These are phyloP conservation scores for Athalia circularis DNA, from an alignment of 2,888 invertebrate genomes.

Conservation along the genomic window DNA sequence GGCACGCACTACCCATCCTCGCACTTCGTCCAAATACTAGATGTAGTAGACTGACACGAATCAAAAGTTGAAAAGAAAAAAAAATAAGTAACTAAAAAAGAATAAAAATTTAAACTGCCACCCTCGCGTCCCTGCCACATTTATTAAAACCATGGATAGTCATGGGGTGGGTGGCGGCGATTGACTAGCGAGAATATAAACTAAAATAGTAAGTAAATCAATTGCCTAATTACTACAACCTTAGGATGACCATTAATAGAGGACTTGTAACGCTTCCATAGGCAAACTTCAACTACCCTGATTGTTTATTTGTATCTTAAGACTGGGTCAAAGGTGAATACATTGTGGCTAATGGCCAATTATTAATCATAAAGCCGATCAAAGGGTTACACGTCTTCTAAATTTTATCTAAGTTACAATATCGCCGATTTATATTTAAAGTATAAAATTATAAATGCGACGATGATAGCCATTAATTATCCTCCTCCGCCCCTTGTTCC, in stretches of 20 bases:
- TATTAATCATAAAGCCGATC: not conserved
- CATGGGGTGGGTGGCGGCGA: slow-evolving; percentile 13
- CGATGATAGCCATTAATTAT: not conserved
- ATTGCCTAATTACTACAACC: slow-evolving; percentile 21
- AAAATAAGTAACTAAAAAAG: slow-evolving; percentile 48
- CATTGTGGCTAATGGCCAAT: not conserved
- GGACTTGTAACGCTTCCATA: slow-evolving; percentile 30
- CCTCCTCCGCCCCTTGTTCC: slow-evolving; percentile 20
- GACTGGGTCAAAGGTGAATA: too few species aligned
- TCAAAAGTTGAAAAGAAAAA: slow-evolving; percentile 61
- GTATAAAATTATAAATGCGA: slow-evolving; percentile 59
- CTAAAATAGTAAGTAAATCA: slow-evolving; percentile 23
- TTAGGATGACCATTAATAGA: slow-evolving; percentile 21
- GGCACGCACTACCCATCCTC: slow-evolving; percentile 70
- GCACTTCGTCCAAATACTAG: slow-evolving; percentile 72
- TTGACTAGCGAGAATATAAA: slow-evolving; percentile 29
- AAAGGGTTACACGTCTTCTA: slow-evolving; percentile 67
- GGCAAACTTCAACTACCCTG: not conserved
- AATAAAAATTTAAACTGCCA: slow-evolving; percentile 30
- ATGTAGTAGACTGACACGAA: slow-evolving; percentile 69
- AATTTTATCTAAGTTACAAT: slow-evolving; percentile 64
- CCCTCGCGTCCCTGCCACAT: not conserved
- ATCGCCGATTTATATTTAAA: slow-evolving; percentile 55
- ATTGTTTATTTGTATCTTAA: slow-evolving; percentile 9
- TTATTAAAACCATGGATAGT: not conserved